Percentiles rank a stretch among this genome's conserved stretches.
Evolutionary conservation across 2,888 invertebrate species (phyloP).

Genomic region (Trachelus troglodyta): DNA sequence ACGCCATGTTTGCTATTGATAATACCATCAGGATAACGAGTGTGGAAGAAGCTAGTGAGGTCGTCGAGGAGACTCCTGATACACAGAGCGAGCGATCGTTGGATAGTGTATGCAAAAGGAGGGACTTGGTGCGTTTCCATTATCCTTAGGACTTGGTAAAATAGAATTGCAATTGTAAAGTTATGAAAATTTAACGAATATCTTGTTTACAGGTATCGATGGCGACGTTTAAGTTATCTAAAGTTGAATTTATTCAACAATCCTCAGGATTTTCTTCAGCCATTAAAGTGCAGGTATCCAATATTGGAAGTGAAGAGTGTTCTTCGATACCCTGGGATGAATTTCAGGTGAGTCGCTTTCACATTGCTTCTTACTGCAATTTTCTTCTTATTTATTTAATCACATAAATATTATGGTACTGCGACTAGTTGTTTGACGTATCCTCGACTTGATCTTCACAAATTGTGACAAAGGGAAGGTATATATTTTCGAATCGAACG

Average conservation of each 20-base stretch:
- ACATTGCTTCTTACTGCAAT: background rate
- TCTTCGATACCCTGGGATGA: conserved; percentile 93
- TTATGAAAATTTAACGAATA: background rate
- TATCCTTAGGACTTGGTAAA: background rate
- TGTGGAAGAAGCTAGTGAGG: conserved; percentile 88
- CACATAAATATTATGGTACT: background rate
- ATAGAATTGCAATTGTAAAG: conserved; percentile 11
- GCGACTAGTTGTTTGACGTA: background rate
- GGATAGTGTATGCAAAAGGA: conserved; percentile 81
- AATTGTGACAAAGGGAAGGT: background rate
- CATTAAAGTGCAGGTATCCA: conserved; percentile 76
- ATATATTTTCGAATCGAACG: background rate
- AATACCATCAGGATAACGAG: conserved; percentile 57
- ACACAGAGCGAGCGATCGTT: conserved; percentile 87
- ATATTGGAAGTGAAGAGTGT: conserved; percentile 84
- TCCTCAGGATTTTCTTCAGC: conserved; percentile 75
- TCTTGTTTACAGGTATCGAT: conserved; percentile 65
- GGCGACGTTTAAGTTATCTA: conserved; percentile 77
- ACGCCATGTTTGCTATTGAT: conserved; percentile 67
- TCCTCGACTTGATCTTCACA: background rate
- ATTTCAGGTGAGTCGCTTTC: conserved; percentile 79
- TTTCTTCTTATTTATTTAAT: background rate
- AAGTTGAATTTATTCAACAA: conserved; percentile 80
- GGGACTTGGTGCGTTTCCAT: conserved; percentile 75
- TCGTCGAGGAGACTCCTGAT: conserved; percentile 80